Evolutionary conservation across 2,113 vertebrate genomes (phyloP).

Genomic region (Pelvicachromis taeniatus): DNA sequence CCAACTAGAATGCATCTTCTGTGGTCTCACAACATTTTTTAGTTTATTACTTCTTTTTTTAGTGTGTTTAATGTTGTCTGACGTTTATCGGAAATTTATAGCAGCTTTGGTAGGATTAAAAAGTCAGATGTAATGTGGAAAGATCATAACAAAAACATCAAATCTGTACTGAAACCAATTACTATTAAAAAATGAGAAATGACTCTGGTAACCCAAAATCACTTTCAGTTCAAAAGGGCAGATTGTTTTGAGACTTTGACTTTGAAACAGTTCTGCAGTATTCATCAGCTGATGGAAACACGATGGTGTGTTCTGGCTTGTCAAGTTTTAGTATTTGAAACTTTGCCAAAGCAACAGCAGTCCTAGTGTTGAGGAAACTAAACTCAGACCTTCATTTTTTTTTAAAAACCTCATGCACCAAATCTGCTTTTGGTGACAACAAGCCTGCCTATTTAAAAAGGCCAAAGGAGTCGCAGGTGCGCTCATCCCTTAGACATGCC

Average conservation of each 20-base stretch:
- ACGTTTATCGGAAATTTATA: background rate
- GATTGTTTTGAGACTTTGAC: background rate
- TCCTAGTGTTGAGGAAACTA: background rate
- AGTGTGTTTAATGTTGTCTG: background rate
- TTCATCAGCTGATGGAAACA: background rate
- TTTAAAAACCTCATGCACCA: background rate
- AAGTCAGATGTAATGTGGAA: background rate
- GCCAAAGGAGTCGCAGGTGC: conserved; percentile 9
- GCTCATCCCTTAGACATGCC: conserved; percentile 12
- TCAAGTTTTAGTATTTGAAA: background rate
- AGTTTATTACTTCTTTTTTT: background rate
- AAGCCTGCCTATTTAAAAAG: background rate
- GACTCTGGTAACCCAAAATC: background rate
- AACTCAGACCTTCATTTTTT: background rate
- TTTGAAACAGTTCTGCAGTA: accelerated
- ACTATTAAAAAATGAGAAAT: background rate
- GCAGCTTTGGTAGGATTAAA: background rate
- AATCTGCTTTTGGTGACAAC: background rate
- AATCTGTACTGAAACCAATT: background rate
- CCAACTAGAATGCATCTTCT: background rate
- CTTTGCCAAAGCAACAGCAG: background rate
- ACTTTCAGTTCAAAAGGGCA: background rate
- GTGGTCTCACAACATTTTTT: background rate
- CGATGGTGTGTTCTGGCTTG: background rate
- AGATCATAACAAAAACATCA: background rate